Evolutionary conservation across 2,797 vertebrate species (phyloP).

Genomic region (Orientallactaga sibirica): DNA sequence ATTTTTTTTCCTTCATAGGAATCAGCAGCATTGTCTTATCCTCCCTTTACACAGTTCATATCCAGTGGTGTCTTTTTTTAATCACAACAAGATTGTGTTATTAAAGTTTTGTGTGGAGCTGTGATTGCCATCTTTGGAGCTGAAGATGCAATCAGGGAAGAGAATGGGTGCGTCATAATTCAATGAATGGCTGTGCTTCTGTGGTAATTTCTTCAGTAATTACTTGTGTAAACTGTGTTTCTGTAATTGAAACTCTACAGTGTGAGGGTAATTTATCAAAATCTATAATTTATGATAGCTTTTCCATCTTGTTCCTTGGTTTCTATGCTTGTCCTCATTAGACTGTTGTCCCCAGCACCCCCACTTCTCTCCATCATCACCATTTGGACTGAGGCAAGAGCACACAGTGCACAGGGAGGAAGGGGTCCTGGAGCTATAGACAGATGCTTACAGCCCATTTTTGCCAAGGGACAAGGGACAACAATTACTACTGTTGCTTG

Average conservation of each 20-base stretch:
- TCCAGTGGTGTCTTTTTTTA: slow-evolving; percentile 29
- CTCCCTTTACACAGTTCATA: slow-evolving; percentile 54
- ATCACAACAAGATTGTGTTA: slow-evolving; percentile 68
- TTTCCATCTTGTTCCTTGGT: slow-evolving; percentile 72
- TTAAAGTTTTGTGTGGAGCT: slow-evolving; percentile 73
- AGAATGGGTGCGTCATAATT: slow-evolving; percentile 84
- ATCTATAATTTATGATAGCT: slow-evolving; percentile 81
- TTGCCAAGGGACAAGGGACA: slow-evolving; percentile 62
- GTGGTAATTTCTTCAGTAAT: slow-evolving; percentile 82
- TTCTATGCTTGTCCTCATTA: slow-evolving; percentile 72
- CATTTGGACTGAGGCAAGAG: slow-evolving; percentile 26
- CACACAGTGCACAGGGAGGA: background rate
- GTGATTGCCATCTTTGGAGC: slow-evolving; percentile 81
- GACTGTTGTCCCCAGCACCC: background rate
- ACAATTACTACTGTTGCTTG: slow-evolving; percentile 60
- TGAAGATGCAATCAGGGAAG: slow-evolving; percentile 84
- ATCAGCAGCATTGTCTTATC: slow-evolving; percentile 61
- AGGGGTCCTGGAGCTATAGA: slow-evolving; percentile 31
- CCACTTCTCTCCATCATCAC: background rate
- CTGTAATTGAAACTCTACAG: slow-evolving; percentile 84
- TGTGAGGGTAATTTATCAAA: slow-evolving; percentile 83
- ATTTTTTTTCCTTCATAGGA: slow-evolving; percentile 26
- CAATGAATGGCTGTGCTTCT: slow-evolving; percentile 82
- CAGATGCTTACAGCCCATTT: slow-evolving; percentile 56
- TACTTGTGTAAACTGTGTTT: slow-evolving; percentile 84